Evolutionary conservation across 2,888 invertebrate species (phyloP), one percentile per base, ranked within the genome.

Genomic region (Clanis bilineata): DNA sequence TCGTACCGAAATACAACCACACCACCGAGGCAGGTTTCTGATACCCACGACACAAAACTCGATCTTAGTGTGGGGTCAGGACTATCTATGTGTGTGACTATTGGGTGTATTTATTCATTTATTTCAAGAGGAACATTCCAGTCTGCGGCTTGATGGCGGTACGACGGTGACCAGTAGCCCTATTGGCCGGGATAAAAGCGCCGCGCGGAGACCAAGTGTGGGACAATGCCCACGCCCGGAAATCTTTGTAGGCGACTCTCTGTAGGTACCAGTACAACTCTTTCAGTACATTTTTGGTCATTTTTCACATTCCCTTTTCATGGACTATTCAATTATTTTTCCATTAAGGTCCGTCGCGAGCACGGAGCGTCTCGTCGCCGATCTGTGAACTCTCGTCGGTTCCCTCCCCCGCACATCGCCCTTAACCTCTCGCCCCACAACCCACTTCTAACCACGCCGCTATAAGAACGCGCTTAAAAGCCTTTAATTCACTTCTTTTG

Each of bases 281-380:
- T 65, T 69, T 62, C 61, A 44, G 44, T 60, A 32, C 22, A n/a
- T 38, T 66, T 69, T 70, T 45, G 63, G 63, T 64, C 64, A 71
- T 68, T 73, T 73, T 70, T 66, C 71, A 68, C 70, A 62, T 70
- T 66, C 64, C 60, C 62, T 67, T 60, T 60, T 59, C 60, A 57
- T 39, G 56, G 61, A 47, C 64, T 60, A 72, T 73, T 71, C 66
- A 73, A 74, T 73, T 74, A 73, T 71, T 67, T 73, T 71, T 69
- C 74, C 72, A 74, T 74, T 68, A 70, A 64, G 62, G 15, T 15
- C 28, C 32, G 28, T 32, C 23, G 45, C 44, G 44, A 28, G 18
- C 41, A 15, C 39, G 18, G 12, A 28, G 28, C 18, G 18, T 10
- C n/a, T n/a, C 51, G 18, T 18, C 32, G 18, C 15, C 51, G 51